Base-by-base conservation (phyloP, 2,888 invertebrate species). In the Crematogaster levior region DNA sequence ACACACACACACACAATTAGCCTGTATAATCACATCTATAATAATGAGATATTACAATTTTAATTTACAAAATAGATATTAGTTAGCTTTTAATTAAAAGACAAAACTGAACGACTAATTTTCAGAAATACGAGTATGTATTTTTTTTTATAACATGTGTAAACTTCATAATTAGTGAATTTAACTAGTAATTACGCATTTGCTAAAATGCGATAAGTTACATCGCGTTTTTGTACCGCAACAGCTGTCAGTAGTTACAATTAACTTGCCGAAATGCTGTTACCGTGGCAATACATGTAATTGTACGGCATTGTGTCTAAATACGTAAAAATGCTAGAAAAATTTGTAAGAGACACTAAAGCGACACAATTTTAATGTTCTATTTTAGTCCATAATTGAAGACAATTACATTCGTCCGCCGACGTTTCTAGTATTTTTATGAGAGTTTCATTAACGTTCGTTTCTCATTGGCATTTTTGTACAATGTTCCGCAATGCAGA, bases 401-500 rank as follows among this genome's bases (percentile, higher is more conserved):
- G 9, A 48, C 65, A 75, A 37, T 75, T 75, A 75, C 37, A 24
- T 15, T n/a, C 10, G 15, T 40, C 15, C 7, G 10, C 15, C 24
- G 18, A 65, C 43, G 4, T 27, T 27, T 12, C 7, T 48, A 3
- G 12, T 37, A 37, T 66, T 51, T 66, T 75, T 37, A 60, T 30
- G 60, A 15, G n/a, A 27, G 46, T 48, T 61, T 34, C 24, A 63
- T 74, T 63, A 48, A 63, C 12, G 24, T 12, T 12, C n/a, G 6
- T 56, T 53, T 70, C 18, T 68, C 43, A 43, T 70, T 70, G 43
- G 15, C 30, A 77, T 0, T 56, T 56, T 56, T 27, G 21, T 24
- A 30, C n/a, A n/a, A 56, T 21, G 12, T 56, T 70, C 77, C 18
- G 30, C 70, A 79, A 46, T 79, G 56, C 56, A 70, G 56, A 53